phyloP scores from a whole-genome alignment of 2,888 invertebrate species.

The Platycnemis pennipes region DNA sequence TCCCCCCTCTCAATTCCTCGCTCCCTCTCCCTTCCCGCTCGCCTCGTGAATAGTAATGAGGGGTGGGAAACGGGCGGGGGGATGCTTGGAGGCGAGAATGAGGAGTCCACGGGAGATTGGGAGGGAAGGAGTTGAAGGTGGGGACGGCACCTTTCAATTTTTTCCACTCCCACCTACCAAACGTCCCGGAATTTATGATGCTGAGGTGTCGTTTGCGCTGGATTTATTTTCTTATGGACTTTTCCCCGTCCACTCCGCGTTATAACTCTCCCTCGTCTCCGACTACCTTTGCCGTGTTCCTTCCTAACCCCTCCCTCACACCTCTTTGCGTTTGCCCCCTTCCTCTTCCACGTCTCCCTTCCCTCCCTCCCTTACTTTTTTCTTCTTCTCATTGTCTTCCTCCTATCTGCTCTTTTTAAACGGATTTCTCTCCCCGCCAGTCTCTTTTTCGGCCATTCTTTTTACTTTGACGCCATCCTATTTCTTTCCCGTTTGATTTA shows the following conservation, averaged over 20 bases:
- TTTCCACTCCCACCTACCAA: neutral
- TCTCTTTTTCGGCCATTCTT: neutral
- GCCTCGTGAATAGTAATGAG: conserved; percentile 56
- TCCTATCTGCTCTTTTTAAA: conserved; percentile 5
- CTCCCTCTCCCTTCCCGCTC: neutral
- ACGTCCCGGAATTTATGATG: conserved; percentile 58
- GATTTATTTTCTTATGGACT: conserved; percentile 47
- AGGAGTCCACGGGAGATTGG: conserved; percentile 8
- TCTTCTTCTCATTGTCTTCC: neutral
- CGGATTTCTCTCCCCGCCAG: neutral
- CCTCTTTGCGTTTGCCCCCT: neutral
- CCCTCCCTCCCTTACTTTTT: too few species aligned
- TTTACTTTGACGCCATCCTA: conserved; percentile 1
- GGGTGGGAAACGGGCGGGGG: neutral
- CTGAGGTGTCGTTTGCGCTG: conserved; percentile 52
- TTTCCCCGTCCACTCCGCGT: neutral
- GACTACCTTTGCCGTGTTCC: neutral
- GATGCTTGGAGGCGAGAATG: conserved; percentile 38
- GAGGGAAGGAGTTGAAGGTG: too few species aligned
- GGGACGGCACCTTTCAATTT: conserved; percentile 56
- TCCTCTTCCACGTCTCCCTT: neutral
- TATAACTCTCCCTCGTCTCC: neutral
- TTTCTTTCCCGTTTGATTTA: neutral
- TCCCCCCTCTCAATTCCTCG: neutral
- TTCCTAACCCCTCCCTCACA: neutral